phyloP scores from a whole-genome alignment of 2,113 vertebrate genomes.

The Isichthys henryi region DNA sequence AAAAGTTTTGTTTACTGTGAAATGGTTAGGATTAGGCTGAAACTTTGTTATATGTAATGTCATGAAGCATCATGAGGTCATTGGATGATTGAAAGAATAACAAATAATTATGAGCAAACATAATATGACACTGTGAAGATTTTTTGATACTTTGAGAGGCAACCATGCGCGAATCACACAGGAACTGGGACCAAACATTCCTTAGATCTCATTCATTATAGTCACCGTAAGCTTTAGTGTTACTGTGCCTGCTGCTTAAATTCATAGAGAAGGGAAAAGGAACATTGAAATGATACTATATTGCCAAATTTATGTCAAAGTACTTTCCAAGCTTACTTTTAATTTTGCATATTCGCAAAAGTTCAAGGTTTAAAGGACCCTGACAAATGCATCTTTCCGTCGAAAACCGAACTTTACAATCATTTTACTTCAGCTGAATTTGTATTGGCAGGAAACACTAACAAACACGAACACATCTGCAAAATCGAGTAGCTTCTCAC shows the following conservation, averaged over 20 bases:
- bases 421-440: background rate
- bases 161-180: background rate
- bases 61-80: background rate
- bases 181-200: background rate
- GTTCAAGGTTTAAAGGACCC: background rate
- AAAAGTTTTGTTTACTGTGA: background rate
- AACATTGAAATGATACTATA: background rate
- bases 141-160: background rate
- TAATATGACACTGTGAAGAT: background rate
- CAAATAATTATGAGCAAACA: background rate
- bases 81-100: background rate
- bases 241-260: background rate
- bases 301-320: background rate
- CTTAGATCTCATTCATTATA: background rate
- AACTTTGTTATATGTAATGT: too few species aligned
- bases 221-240: background rate
- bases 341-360: background rate
- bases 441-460: background rate
- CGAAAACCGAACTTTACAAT: background rate
- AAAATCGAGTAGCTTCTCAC: background rate
- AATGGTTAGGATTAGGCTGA: too few species aligned
- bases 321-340: background rate
- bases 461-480: background rate
- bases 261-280: background rate
- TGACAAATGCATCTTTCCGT: background rate